Percentiles rank a stretch among this genome's conserved stretches.
Conservation (phyloP, 2,797 vertebrate species). For the Coregonus ussuriensis region DNA sequence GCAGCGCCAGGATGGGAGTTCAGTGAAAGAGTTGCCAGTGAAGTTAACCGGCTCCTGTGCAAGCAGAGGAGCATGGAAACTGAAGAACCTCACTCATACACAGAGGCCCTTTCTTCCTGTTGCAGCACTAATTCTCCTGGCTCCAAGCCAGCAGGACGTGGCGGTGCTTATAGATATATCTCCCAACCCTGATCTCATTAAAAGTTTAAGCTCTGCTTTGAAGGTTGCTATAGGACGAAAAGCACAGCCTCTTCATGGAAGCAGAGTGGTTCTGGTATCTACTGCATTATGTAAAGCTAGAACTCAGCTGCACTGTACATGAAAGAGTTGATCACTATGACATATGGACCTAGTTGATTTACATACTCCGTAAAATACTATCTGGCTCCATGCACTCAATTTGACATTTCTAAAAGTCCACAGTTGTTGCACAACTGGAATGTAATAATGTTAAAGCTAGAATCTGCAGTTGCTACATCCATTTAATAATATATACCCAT, state of each 20-base stretch:
- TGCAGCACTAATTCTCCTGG: constrained; percentile 61
- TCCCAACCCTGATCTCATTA: constrained; percentile 72
- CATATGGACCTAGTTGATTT: background rate
- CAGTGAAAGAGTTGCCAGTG: constrained; percentile 47
- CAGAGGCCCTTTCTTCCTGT: constrained; percentile 56
- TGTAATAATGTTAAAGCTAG: background rate
- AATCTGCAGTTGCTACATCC: no score
- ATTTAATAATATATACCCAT: no score
- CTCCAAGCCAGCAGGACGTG: constrained; percentile 41
- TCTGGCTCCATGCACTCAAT: background rate
- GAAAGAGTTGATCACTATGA: constrained; percentile 1
- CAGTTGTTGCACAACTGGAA: constrained; percentile 3
- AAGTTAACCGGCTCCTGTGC: constrained; percentile 50
- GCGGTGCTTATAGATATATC: constrained; percentile 64
- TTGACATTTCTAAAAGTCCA: background rate
- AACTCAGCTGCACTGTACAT: background rate
- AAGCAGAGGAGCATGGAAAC: constrained; percentile 66
- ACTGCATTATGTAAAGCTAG: constrained; percentile 17
- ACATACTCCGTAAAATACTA: background rate
- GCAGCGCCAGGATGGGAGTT: constrained; percentile 35
- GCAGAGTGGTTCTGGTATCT: background rate
- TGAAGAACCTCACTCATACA: constrained; percentile 47
- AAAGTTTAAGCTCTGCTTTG: constrained; percentile 66
- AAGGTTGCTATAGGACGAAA: constrained; percentile 62
- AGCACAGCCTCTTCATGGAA: constrained; percentile 36